Evolutionary conservation across 2,113 vertebrate species (phyloP), one percentile per base, ranked within the genome.

Genomic region (Leptobrachium ailaonicum): DNA sequence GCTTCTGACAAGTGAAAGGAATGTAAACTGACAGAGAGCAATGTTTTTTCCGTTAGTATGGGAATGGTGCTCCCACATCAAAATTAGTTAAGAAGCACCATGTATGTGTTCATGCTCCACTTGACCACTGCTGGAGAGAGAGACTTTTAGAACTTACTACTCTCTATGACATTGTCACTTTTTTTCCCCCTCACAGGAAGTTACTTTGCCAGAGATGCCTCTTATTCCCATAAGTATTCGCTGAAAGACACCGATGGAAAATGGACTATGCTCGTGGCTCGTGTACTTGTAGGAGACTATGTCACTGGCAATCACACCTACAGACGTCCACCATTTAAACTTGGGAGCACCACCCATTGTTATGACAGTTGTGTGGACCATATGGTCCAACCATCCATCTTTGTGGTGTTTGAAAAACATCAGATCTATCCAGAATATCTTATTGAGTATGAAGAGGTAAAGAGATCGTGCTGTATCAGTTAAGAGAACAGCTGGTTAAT

Each of bases 321-420:
- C 6, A 74, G 84, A 13, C 64, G 77, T 1, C 85, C 87, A 20
- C 88, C 89, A 1, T 0, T 14, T 0, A 91, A 88, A 83, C 45
- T 60, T 75, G 66, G 53, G 9, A 76, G 62, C 63, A 10, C 62
- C 71, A 86, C 8, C 5, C 66, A 68, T 9, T 74, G 88, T 62
- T 94, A 90, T 2, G 89, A 93, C 62, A 94, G 87, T 66, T 94
- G 86, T 5, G 90, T 92, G 42, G 80, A 92, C 75, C 5, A 14
- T 0, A 7, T n/a, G 72, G 66, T 0, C 2, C n/a, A 87, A 69
- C 89, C 89, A n/a, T 84, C 88, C 62, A 88, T 93, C 74, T 93
- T 91, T 78, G 88, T 94, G 0, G 72, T 92, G 77, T 95, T 94
- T 86, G 94, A 92, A 72, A 94, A 94, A 66, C 85, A 88, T n/a